Percentiles rank a stretch among this genome's conserved stretches.
Evolutionary conservation across 2,797 vertebrate species (phyloP).

Genomic region (Bryconaethiops microstoma): DNA sequence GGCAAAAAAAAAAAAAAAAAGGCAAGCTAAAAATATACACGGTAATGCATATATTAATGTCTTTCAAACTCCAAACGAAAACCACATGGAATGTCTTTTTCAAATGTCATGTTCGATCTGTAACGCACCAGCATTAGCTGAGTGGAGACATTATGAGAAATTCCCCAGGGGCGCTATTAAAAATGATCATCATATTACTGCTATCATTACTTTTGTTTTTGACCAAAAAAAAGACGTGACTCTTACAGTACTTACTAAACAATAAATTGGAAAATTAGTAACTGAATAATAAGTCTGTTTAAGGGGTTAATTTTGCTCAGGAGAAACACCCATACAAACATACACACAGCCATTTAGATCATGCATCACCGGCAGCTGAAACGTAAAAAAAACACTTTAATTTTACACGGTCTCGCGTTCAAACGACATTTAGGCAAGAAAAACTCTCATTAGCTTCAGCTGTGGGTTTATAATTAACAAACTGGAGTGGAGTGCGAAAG

Average conservation of each 20-base stretch:
- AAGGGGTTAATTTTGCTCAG: not conserved
- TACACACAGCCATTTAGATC: not conserved
- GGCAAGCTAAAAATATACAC: no score
- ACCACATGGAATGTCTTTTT: no score
- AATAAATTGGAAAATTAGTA: not conserved
- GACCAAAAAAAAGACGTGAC: not conserved
- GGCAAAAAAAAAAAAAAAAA: no score
- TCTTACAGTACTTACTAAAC: not conserved
- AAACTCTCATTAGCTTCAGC: constrained; percentile 30
- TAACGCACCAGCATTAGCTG: not conserved
- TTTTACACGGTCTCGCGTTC: not conserved
- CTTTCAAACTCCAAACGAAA: no score
- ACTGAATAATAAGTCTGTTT: not conserved
- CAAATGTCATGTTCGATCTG: no score
- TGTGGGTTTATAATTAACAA: constrained; percentile 27
- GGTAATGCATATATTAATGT: no score
- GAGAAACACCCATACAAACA: not conserved
- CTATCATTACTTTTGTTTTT: no score
- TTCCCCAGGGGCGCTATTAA: not conserved
- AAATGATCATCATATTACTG: not conserved
- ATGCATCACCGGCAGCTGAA: not conserved
- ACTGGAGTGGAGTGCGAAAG: constrained; percentile 2
- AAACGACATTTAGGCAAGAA: constrained; percentile 20
- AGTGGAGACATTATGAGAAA: not conserved
- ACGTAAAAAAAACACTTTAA: constrained; percentile 3